A percentile compares a stretch with the other conserved stretches of the same genome.
These are phyloP conservation scores for Alexandromys oeconomus DNA, from an alignment of 2,797 vertebrate genomes.

Conservation along the genomic window DNA sequence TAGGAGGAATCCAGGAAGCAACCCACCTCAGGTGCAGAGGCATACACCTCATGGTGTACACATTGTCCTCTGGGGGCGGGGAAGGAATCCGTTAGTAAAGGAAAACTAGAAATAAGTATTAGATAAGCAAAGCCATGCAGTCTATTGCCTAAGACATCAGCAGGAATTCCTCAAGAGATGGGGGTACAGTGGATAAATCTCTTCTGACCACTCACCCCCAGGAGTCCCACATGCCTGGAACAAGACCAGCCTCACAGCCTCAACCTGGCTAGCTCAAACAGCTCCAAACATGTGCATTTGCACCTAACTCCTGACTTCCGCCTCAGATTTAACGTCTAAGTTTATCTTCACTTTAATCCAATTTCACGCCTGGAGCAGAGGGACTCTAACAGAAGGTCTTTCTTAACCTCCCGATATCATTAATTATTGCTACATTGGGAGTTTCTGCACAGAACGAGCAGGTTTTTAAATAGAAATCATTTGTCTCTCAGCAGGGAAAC, in stretches of 20 bases:
- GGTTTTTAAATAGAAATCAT: conserved; percentile 92
- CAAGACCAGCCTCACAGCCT: conserved; percentile 46
- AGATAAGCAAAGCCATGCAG: background rate
- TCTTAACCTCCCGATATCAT: conserved; percentile 89
- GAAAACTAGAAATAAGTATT: background rate
- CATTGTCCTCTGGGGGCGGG: background rate
- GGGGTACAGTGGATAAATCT: background rate
- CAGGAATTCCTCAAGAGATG: conserved; percentile 30
- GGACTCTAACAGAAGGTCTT: conserved; percentile 86
- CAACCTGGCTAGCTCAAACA: conserved; percentile 73
- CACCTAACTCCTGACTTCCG: conserved; percentile 87
- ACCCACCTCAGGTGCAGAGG: too few relatives aligned
- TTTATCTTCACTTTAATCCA: conserved; percentile 89
- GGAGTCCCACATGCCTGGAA: conserved; percentile 51
- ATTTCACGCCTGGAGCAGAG: conserved; percentile 88
- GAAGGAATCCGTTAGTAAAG: background rate
- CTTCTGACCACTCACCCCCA: background rate
- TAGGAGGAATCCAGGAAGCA: background rate
- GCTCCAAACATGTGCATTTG: conserved; percentile 83
- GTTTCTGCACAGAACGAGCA: conserved; percentile 88
- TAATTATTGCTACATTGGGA: conserved; percentile 91
- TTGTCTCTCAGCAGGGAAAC: conserved; percentile 92
- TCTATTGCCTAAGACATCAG: conserved; percentile 14
- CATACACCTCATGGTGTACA: background rate
- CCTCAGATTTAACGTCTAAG: conserved; percentile 84